Conservation (phyloP, 2,797 vertebrate species). For the Amblyopsis hoosieri region DNA sequence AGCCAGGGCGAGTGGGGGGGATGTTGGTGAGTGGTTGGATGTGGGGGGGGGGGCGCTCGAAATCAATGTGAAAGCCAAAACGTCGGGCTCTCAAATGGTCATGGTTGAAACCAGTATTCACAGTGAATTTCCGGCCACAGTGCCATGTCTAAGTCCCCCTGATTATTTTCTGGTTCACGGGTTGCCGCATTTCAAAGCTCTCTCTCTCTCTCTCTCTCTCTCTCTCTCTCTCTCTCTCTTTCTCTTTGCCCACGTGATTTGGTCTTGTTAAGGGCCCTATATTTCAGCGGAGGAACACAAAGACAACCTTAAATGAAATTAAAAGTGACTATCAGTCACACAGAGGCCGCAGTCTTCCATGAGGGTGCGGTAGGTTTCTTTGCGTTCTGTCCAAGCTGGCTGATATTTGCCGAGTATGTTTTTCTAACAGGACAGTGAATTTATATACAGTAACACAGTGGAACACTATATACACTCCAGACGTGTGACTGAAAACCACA, state of each 20-base stretch:
- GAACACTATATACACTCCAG: conserved; percentile 29
- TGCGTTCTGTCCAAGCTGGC: conserved; percentile 21
- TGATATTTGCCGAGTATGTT: conserved; percentile 48
- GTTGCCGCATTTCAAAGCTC: conserved; percentile 71
- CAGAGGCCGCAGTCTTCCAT: conserved; percentile 50
- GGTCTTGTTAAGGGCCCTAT: conserved; percentile 61
- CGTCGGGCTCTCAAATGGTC: conserved; percentile 65
- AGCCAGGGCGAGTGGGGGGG: conserved; percentile 31
- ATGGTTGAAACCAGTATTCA: conserved; percentile 75
- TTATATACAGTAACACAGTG: conserved; percentile 30
- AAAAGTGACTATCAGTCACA: conserved; percentile 71
- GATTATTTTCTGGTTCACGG: conserved; percentile 78
- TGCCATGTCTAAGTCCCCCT: conserved; percentile 73
- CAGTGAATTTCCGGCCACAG: conserved; percentile 71
- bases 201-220: no score
- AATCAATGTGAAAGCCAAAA: conserved; percentile 66
- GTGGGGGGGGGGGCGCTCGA: conserved; percentile 8
- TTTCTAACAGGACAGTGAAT: conserved; percentile 45
- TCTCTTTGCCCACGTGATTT: conserved; percentile 55
- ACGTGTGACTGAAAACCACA: conserved; percentile 11
- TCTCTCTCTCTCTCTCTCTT: conserved; percentile 4
- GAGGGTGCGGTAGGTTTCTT: conserved; percentile 37
- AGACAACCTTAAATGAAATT: conserved; percentile 54
- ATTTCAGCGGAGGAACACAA: conserved; percentile 60
- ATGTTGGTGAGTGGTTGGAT: conserved; percentile 28